Conservation (phyloP, 1,140 invertebrate genomes). For the Apis cerana region DNA sequence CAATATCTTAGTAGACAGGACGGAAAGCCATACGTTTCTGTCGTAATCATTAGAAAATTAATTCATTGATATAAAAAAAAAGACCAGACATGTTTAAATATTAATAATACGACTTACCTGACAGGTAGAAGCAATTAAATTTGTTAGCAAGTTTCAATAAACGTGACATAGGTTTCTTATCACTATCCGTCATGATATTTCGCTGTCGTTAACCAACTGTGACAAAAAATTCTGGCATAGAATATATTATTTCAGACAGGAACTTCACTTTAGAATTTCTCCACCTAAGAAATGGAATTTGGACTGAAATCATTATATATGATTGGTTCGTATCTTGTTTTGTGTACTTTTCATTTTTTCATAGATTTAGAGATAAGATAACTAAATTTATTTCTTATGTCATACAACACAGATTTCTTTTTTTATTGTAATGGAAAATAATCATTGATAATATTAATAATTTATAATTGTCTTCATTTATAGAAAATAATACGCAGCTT, state of each 20-base stretch:
- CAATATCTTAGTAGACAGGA: slow-evolving; percentile 69
- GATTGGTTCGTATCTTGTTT: slow-evolving; percentile 35
- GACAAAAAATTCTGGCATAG: slow-evolving; percentile 64
- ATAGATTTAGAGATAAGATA: slow-evolving; percentile 6
- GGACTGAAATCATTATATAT: neutral
- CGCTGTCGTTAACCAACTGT: slow-evolving; percentile 69
- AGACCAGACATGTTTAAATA: neutral
- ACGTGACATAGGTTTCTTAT: slow-evolving; percentile 83
- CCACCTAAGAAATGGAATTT: neutral
- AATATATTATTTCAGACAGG: slow-evolving; percentile 46
- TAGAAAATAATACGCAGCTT: neutral
- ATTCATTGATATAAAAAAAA: neutral
- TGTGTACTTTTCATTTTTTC: neutral
- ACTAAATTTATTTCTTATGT: neutral
- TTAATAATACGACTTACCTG: slow-evolving; percentile 82
- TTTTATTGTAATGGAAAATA: neutral
- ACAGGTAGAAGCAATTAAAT: slow-evolving; percentile 93
- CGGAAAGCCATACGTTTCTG: slow-evolving; percentile 50
- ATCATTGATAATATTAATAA: neutral
- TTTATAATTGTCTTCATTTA: neutral
- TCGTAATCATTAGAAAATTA: slow-evolving; percentile 3
- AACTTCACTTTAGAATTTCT: slow-evolving; percentile 20
- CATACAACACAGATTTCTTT: accelerated
- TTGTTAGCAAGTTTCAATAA: slow-evolving; percentile 89
- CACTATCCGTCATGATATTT: slow-evolving; percentile 79